Evolutionary conservation across 2,888 invertebrate species (phyloP).

Genomic region (Lasioglossum oenotherae): DNA sequence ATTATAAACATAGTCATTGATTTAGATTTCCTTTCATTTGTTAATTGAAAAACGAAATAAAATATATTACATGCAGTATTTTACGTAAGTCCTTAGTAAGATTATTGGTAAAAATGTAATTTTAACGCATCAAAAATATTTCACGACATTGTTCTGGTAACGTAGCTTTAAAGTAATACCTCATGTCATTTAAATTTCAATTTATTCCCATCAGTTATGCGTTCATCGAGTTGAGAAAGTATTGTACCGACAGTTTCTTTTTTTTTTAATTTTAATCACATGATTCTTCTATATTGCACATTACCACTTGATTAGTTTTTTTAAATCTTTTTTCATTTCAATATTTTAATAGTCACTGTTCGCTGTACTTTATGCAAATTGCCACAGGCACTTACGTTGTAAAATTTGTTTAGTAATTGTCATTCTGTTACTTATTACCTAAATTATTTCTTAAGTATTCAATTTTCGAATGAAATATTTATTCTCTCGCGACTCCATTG

Average conservation of each 20-base stretch:
- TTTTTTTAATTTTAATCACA: constrained; percentile 47
- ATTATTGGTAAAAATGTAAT: constrained; percentile 41
- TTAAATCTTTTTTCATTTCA: constrained; percentile 38
- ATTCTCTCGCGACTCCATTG: constrained; percentile 42
- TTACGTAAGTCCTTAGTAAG: constrained; percentile 42
- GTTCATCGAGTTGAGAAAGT: constrained; percentile 48
- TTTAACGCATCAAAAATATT: constrained; percentile 54
- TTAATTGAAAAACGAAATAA: constrained; percentile 52
- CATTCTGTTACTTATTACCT: constrained; percentile 60
- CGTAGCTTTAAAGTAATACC: constrained; percentile 35
- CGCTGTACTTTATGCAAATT: constrained; percentile 65
- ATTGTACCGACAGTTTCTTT: constrained; percentile 45
- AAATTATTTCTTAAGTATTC: constrained; percentile 48
- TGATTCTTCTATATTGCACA: constrained; percentile 58
- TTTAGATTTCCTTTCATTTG: constrained; percentile 47
- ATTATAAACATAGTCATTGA: constrained; percentile 56
- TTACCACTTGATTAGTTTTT: constrained; percentile 37
- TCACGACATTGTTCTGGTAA: constrained; percentile 39
- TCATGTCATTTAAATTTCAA: constrained; percentile 42
- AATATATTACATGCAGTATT: constrained; percentile 47
- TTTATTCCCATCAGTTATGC: constrained; percentile 33
- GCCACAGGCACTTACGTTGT: constrained; percentile 70
- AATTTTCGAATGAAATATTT: constrained; percentile 51
- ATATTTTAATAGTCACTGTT: constrained; percentile 54
- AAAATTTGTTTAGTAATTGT: constrained; percentile 64